Evolutionary conservation across 2,888 invertebrate species (phyloP), one percentile per base, ranked within the genome.

Genomic region (Elmis aenea): DNA sequence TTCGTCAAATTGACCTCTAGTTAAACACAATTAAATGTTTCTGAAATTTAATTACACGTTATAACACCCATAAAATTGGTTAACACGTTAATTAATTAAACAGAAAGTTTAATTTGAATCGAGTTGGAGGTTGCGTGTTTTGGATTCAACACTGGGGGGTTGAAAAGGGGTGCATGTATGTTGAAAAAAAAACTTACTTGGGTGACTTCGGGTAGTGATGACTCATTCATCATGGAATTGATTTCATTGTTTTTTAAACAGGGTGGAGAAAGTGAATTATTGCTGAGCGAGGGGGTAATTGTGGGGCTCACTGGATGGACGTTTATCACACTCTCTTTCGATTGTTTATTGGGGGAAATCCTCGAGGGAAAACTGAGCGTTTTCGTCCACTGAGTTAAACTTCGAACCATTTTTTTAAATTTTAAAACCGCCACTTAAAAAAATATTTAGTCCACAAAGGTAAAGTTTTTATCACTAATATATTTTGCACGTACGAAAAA

Each of bases 331-430:
- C 73, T 71, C 64, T 85, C 85, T 70, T 85, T 85, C 22, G 81
- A 79, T 35, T 79, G 79, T 59, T 85, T 81, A 66, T 87, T 85
- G 9, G 88, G 87, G 41, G 86, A 86, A 61, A 88, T 75, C 68
- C 89, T 76, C 59, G 88, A 82, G 44, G 89, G 89, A 68, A 89
- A 89, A 76, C 88, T 89, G 64, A 89, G 75, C 54, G 88, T 89
- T 76, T 89, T 89, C 70, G 88, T 89, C 89, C 89, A 89, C 75
- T 88, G 86, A 44, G 87, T 81, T 61, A 89, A 73, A 73, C 86
- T 88, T 56, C 89, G 85, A 69, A 88, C 89, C 89, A 89, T 89
- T 63, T 72, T 75, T 6, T 18, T 5, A 18, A 18, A 18, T 8
- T 18, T 18, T 5, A 8, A 13, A 14, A 26, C 9, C n/a, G n/a